phyloP scores from a whole-genome alignment of 2,113 vertebrate species.

The Butastur rufipennis region DNA sequence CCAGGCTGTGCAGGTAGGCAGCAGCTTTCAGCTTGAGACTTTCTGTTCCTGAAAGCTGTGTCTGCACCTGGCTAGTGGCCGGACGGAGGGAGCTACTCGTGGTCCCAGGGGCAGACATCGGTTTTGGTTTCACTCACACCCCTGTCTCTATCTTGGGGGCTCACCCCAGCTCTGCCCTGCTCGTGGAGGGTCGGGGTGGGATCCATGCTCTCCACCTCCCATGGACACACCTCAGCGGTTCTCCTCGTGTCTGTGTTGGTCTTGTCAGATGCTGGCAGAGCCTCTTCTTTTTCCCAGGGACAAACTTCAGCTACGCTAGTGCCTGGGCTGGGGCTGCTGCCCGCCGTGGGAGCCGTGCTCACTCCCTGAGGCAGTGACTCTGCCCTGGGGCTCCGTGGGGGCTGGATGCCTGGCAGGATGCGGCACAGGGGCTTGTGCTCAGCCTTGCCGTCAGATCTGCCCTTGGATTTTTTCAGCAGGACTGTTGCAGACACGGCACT shows the following conservation, averaged over 20 bases:
- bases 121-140: background rate
- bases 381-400: background rate
- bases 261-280: background rate
- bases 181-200: background rate
- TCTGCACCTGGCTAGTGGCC: background rate
- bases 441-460: background rate
- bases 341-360: background rate
- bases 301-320: background rate
- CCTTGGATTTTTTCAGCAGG: background rate
- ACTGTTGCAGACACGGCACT: rapidly evolving
- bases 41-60: rapidly evolving
- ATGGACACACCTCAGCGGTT: background rate
- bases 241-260: background rate
- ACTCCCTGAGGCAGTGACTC: background rate
- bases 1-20: background rate
- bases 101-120: constrained; percentile 46
- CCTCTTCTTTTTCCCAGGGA: constrained; percentile 59
- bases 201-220: background rate
- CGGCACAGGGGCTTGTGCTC: constrained; percentile 22
- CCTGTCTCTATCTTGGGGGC: background rate
- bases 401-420: background rate
- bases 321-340: background rate
- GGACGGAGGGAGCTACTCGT: background rate
- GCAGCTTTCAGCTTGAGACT: background rate
- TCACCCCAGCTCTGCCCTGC: background rate